phyloP scores from a whole-genome alignment of 1,140 invertebrate genomes.

The Drosophila insularis region DNA sequence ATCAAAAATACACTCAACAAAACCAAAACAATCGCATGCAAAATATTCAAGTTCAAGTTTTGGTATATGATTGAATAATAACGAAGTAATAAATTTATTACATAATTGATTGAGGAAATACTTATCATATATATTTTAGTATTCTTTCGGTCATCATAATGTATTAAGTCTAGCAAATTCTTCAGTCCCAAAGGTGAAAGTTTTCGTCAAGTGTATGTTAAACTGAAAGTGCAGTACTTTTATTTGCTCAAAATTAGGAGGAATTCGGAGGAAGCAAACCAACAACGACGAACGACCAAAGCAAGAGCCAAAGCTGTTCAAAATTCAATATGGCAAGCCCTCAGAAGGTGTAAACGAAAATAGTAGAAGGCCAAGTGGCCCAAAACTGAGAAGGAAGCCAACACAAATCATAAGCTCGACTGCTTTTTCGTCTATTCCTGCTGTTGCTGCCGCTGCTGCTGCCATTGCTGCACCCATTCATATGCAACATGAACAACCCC shows the following conservation, averaged over 20 bases:
- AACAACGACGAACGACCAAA: background rate
- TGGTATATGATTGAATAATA: too few species aligned
- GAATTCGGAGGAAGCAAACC: background rate
- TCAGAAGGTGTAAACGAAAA: constrained; percentile 7
- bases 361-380: constrained; percentile 4
- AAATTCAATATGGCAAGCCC: constrained; percentile 5
- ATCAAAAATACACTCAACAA: background rate
- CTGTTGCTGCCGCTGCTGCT: background rate
- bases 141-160: too few species aligned
- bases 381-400: background rate
- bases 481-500: constrained; percentile 2
- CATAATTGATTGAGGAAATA: too few species aligned
- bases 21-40: background rate
- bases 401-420: constrained; percentile 8
- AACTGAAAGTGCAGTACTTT: constrained; percentile 60
- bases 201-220: background rate
- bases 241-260: constrained; percentile 73
- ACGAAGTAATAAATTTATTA: too few species aligned
- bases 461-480: constrained; percentile 3
- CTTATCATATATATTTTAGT: too few species aligned
- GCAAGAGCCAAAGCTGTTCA: constrained; percentile 9
- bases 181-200: too few species aligned
- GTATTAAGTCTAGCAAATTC: too few species aligned
- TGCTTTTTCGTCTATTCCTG: constrained; percentile 1
- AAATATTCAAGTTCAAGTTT: too few species aligned